A percentile compares a stretch with the other conserved stretches of the same genome.
These are phyloP conservation scores for Acyrthosiphon pisum DNA, from an alignment of 1,140 invertebrate genomes.

Conservation along the genomic window DNA sequence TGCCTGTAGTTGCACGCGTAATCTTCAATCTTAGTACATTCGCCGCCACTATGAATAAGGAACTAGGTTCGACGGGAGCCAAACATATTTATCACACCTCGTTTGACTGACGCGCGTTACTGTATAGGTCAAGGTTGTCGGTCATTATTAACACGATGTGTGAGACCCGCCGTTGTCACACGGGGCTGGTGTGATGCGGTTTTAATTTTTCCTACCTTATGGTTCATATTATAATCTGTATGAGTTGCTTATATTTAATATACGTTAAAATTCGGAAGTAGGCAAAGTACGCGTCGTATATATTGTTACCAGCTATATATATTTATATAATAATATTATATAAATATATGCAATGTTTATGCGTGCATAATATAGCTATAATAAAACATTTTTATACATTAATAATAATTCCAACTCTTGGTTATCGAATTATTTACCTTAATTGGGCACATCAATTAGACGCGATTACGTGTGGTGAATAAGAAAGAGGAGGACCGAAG, in stretches of 20 bases:
- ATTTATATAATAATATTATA: background rate
- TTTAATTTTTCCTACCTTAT: background rate
- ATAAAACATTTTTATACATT: background rate
- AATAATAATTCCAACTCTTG: background rate
- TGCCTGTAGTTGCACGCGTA: background rate
- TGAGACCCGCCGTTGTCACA: slow-evolving; percentile 23
- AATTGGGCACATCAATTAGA: slow-evolving; percentile 41
- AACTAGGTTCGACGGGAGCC: background rate
- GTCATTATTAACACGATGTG: background rate
- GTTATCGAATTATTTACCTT: slow-evolving; percentile 36
- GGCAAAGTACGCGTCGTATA: background rate
- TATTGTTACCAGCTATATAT: background rate
- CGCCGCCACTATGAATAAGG: background rate
- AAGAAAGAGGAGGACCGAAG: background rate
- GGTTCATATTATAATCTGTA: background rate
- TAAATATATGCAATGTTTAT: background rate
- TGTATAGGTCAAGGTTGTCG: slow-evolving; percentile 39
- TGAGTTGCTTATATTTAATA: background rate
- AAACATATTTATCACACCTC: slow-evolving; percentile 3
- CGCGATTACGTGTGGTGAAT: background rate
- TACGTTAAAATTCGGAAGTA: background rate
- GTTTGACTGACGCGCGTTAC: slow-evolving; percentile 3
- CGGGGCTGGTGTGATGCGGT: background rate
- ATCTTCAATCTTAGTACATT: background rate
- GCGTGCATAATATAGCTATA: background rate